Evolutionary conservation across 2,113 vertebrate genomes (phyloP).

Genomic region (Scalopus aquaticus): DNA sequence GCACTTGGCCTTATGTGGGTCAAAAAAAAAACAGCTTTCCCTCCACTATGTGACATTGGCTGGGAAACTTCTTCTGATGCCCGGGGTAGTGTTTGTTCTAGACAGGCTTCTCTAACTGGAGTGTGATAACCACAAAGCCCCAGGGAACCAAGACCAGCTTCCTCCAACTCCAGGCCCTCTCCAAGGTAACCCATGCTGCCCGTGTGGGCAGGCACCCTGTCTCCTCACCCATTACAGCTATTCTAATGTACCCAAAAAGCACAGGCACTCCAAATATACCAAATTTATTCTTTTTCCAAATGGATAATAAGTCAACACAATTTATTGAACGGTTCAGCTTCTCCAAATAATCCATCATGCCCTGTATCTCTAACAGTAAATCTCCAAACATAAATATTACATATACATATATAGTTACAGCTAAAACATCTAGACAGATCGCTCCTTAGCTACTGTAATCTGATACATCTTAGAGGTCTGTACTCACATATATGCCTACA

Average conservation of each 20-base stretch:
- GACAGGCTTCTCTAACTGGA: neutral
- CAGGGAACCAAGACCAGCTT: neutral
- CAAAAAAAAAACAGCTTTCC: neutral
- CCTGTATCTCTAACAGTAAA: neutral
- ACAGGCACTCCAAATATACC: neutral
- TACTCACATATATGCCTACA: neutral
- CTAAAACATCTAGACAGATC: neutral
- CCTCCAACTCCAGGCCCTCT: neutral
- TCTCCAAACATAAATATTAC: neutral
- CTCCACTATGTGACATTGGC: neutral
- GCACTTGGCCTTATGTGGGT: neutral
- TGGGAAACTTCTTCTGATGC: neutral
- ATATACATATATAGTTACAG: neutral
- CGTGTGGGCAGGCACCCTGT: neutral
- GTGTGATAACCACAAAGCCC: neutral
- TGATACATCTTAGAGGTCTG: neutral
- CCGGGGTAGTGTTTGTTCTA: neutral
- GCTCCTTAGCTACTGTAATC: neutral
- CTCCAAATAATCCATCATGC: neutral
- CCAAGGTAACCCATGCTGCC: fast-evolving
- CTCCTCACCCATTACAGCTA: neutral
- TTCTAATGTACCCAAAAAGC: neutral
- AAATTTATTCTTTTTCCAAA: neutral
- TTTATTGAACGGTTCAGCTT: neutral
- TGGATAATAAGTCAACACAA: neutral